phyloP scores from a whole-genome alignment of 2,797 vertebrate genomes.

The Phataginus tricuspis region DNA sequence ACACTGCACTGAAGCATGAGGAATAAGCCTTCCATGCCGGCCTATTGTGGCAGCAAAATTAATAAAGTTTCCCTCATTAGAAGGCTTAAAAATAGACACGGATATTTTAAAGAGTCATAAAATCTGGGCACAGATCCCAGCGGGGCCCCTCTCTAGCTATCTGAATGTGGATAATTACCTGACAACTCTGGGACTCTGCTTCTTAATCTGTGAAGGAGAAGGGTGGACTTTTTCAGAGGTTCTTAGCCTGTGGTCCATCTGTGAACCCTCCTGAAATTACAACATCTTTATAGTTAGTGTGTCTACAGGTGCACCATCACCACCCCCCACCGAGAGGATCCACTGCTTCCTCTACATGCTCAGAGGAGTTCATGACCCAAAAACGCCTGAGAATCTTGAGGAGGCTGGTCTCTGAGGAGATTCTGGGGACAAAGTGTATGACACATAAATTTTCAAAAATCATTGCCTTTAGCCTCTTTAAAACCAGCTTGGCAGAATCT shows the following conservation, averaged over 20 bases:
- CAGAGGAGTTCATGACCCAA: neutral
- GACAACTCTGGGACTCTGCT: neutral
- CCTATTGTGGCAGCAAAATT: neutral
- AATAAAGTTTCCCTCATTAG: neutral
- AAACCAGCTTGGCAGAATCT: neutral
- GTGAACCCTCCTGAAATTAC: neutral
- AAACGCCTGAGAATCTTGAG: neutral
- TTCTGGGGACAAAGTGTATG: neutral
- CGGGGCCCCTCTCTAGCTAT: neutral
- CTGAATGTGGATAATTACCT: neutral
- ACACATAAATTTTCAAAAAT: neutral
- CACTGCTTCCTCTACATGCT: neutral
- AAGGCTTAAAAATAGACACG: neutral
- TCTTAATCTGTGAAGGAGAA: neutral
- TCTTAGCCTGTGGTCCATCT: neutral
- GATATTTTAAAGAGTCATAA: neutral
- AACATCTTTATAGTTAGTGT: neutral
- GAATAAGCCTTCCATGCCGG: neutral
- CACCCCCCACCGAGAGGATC: neutral
- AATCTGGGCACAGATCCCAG: neutral
- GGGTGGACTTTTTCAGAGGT: neutral
- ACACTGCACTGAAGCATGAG: neutral
- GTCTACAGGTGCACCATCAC: neutral
- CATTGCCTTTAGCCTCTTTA: neutral
- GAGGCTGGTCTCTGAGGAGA: neutral